Evolutionary conservation across 2,113 vertebrate genomes (phyloP), one percentile per base, ranked within the genome.

Genomic region (Mesembrinibis cayennensis): DNA sequence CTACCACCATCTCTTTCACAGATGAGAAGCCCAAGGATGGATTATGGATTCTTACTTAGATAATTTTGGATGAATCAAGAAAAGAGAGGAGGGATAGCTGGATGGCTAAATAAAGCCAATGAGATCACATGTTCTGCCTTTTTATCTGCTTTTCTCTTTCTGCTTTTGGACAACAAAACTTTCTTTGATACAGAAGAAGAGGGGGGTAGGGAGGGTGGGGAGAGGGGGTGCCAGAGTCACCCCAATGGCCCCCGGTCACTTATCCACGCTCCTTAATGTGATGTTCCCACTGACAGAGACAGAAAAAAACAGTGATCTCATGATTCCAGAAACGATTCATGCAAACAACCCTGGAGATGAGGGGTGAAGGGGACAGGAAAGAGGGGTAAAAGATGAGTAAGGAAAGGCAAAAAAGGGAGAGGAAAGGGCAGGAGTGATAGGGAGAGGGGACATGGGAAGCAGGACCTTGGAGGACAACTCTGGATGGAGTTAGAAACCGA

Each of bases 121-220:
- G 97, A 98, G 97, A 97, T 98, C 98, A 98, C 98, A 98, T 98
- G 98, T 97, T 98, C 97, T 1, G 89, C 94, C 88, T 98, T 97
- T 98, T 98, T 97, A 97, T 97, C 96, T 97, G 93, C 95, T 97
- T 97, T 96, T 96, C 92, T 97, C 65, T 81, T 96, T 97, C 97
- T 96, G 87, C 93, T 97, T 98, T 98, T 95, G 89, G 94, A 97
- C 84, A 97, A 98, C 97, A 98, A 98, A 97, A 97, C 93, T 87
- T 90, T 80, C 94, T 97, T 98, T 98, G 95, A 98, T 95, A 90
- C 36, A 77, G 76, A 90, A 94, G 87, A 94, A 95, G 91, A 93
- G 69, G 74, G 76, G 86, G 59, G 69, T 34, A 87, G 88, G 81
- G 90, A 93, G 44, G 44, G 56, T 89, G 83, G 80, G 65, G 70